These are phyloP conservation scores for Cirrhinus mrigala DNA, from an alignment of 2,797 vertebrate genomes.

Conservation along the genomic window DNA sequence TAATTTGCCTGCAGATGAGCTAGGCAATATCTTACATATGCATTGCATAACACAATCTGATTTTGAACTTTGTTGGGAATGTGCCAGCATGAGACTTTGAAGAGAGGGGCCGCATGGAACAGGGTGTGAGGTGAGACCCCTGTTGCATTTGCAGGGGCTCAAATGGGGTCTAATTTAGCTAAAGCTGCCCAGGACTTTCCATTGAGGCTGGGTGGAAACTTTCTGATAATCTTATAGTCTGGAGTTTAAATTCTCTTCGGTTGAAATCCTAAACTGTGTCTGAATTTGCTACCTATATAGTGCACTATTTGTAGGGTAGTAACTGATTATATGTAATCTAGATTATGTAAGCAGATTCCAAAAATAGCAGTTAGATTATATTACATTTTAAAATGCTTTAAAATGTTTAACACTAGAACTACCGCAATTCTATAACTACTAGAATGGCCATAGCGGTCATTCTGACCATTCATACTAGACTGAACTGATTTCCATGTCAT, in stretches of 20 bases:
- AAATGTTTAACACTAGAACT: too few species aligned
- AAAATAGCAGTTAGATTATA: background rate
- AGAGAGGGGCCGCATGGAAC: slow-evolving; percentile 15
- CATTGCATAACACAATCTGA: slow-evolving; percentile 67
- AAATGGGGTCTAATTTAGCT: slow-evolving; percentile 31
- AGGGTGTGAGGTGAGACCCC: background rate
- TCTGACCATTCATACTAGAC: too few species aligned
- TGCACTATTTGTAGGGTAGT: background rate
- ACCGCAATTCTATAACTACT: too few species aligned
- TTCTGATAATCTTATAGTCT: slow-evolving; percentile 23
- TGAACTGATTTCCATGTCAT: too few species aligned
- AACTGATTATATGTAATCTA: background rate
- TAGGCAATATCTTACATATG: slow-evolving; percentile 72
- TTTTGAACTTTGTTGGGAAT: slow-evolving; percentile 61
- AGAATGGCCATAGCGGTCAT: too few species aligned
- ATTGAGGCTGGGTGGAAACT: slow-evolving; percentile 28
- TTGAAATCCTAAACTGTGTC: background rate
- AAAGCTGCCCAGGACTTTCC: slow-evolving; percentile 23
- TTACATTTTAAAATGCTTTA: background rate
- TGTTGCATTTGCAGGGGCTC: slow-evolving; percentile 16
- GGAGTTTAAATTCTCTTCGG: background rate
- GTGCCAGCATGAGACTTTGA: slow-evolving; percentile 50
- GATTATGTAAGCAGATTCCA: background rate
- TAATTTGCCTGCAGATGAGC: slow-evolving; percentile 73
- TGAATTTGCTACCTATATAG: background rate